Evolutionary conservation across 2,888 invertebrate genomes (phyloP), one percentile per base, ranked within the genome.

Genomic region (Brenthis ino): DNA sequence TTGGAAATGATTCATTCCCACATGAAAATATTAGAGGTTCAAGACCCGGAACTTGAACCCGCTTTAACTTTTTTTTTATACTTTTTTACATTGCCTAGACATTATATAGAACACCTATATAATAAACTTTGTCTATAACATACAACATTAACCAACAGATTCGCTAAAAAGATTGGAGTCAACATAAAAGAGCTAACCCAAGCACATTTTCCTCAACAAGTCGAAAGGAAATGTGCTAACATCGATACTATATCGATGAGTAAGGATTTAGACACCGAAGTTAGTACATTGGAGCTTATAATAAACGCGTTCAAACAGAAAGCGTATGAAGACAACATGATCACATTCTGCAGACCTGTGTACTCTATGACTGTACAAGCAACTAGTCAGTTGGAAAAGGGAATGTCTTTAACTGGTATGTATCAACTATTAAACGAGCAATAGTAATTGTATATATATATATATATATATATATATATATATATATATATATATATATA

Each of bases 351-450:
- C 70, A 87, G 94, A 73, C 97, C 97, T 0, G 89, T 98, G 11
- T 98, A 98, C 81, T 96, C 96, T 67, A 93, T 95, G 72, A 94
- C 95, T 16, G 87, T 97, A n/a, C 95, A 94, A 13, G 94, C 93
- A 57, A 93, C 96, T 3, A 93, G 95, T 0, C 96, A 96, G 78
- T 83, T 98, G 4, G 88, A 83, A 53, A 83, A 91, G 43, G 96
- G 96, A 0, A 94, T 93, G 72, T 83, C 93, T 12, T 85, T 97
- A 61, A 96, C 95, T 63, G 96, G 95, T 94, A 83, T 77, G 73
- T 14, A 51, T 20, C 1, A 1, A 20, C 20, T 20, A 20, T 20
- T 20, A 20, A 20, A 20, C 20, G 20, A 20, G 20, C 20, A 20
- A 20, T 20, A 20, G 20, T 20, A 20, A 20, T 20, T 20, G 20